A percentile compares a stretch with the other conserved stretches of the same genome.
These are phyloP conservation scores for Ptilorrhoa leucosticta DNA, from an alignment of 2,113 vertebrate genomes.

Conservation along the genomic window DNA sequence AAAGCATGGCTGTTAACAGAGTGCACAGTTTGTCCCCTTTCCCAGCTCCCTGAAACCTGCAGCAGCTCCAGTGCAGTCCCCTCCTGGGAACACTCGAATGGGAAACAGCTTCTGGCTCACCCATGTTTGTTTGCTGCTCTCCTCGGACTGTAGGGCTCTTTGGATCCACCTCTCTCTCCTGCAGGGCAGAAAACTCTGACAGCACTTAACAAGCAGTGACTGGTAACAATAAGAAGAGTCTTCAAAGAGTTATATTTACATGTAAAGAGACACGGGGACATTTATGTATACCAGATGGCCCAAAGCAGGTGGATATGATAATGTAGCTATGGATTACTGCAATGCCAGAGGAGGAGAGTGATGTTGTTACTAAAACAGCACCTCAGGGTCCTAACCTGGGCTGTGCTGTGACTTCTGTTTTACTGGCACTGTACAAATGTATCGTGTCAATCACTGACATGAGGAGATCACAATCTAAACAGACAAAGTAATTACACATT, in stretches of 20 bases:
- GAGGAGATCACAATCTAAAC: not conserved
- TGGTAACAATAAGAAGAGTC: not conserved
- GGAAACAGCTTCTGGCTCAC: not conserved
- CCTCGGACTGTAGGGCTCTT: not conserved
- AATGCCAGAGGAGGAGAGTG: not conserved
- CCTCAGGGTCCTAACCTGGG: constrained; percentile 5
- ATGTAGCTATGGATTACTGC: not conserved
- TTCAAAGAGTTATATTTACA: constrained; percentile 15
- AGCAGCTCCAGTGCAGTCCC: not conserved
- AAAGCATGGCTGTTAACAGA: not conserved
- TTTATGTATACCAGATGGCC: constrained; percentile 15
- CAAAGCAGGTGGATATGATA: not conserved
- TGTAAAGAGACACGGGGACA: not conserved
- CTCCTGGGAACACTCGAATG: not conserved
- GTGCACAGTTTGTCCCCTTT: not conserved
- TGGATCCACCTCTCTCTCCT: not conserved
- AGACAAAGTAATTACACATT: constrained; percentile 11
- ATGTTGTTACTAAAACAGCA: not conserved
- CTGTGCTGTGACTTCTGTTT: not conserved
- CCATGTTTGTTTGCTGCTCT: not conserved
- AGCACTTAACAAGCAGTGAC: not conserved
- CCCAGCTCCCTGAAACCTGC: not conserved
- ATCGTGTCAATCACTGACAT: not conserved
- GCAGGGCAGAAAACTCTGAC: not conserved
- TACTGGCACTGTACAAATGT: not conserved